A percentile compares a stretch with the other conserved stretches of the same genome.
These are phyloP conservation scores for Sander vitreus DNA, from an alignment of 2,113 vertebrate genomes.

Conservation along the genomic window DNA sequence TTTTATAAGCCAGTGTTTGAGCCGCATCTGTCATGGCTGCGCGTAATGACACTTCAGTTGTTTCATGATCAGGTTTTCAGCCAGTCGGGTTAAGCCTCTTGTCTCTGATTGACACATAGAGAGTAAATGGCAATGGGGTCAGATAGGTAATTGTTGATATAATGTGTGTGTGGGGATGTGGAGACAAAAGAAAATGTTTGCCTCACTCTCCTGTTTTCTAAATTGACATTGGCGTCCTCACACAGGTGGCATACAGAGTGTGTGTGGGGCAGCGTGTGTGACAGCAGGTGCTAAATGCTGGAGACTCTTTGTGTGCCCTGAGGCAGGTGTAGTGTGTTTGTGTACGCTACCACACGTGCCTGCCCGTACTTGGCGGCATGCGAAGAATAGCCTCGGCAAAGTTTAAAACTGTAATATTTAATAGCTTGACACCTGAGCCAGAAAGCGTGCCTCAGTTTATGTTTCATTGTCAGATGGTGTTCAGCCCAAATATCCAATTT, in stretches of 20 bases:
- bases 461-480: conserved; percentile 45
- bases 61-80: conserved; percentile 40
- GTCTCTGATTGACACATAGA: conserved; percentile 22
- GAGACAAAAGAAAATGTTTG: not conserved
- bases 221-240: conserved; percentile 38
- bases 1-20: conserved; percentile 57
- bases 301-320: conserved; percentile 55
- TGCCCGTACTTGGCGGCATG: conserved; percentile 28
- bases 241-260: conserved; percentile 59
- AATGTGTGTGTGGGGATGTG: not conserved
- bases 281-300: conserved; percentile 76
- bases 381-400: conserved; percentile 26
- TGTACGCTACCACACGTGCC: conserved; percentile 8
- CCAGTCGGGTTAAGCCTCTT: conserved; percentile 29
- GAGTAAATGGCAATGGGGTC: conserved; percentile 23
- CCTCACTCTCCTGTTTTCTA: conserved; percentile 11
- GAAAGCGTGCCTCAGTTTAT: conserved; percentile 61
- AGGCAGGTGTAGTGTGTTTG: conserved; percentile 47
- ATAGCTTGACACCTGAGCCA: conserved; percentile 75
- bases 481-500: conserved; percentile 34
- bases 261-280: conserved; percentile 8
- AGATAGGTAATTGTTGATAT: conserved; percentile 17
- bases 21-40: conserved; percentile 45
- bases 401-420: conserved; percentile 72
- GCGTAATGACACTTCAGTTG: conserved; percentile 14